phyloP scores from a whole-genome alignment of 2,113 vertebrate species.

The Piprites chloris region DNA sequence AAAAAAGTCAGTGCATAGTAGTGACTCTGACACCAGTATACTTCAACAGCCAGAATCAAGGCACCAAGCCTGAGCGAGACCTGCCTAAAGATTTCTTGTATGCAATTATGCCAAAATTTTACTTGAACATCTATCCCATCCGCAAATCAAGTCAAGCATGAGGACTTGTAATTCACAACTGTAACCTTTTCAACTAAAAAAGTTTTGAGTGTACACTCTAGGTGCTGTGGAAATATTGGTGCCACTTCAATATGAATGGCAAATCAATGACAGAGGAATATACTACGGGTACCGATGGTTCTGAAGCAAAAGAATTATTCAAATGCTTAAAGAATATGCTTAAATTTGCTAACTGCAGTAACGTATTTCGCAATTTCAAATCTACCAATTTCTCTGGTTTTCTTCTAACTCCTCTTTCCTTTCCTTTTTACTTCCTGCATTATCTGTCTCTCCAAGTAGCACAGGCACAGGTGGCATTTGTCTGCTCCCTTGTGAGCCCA shows the following conservation, averaged over 20 bases:
- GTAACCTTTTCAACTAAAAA: background rate
- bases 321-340: background rate
- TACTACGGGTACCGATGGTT: rapidly evolving
- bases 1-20: background rate
- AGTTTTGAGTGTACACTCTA: background rate
- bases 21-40: background rate
- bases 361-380: background rate
- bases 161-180: background rate
- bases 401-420: background rate
- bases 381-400: background rate
- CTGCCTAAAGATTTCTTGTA: background rate
- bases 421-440: background rate
- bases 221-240: background rate
- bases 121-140: background rate
- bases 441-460: background rate
- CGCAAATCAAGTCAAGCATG: background rate
- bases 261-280: background rate
- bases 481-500: background rate
- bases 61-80: background rate
- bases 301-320: background rate
- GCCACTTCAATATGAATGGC: background rate
- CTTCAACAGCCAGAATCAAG: background rate
- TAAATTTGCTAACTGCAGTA: background rate
- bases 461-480: rapidly evolving
- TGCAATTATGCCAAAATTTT: background rate